Percentiles rank a stretch among this genome's conserved stretches.
Conservation (phyloP, 92 coral and sea anemone species). For the Phenganax stokvisi region DNA sequence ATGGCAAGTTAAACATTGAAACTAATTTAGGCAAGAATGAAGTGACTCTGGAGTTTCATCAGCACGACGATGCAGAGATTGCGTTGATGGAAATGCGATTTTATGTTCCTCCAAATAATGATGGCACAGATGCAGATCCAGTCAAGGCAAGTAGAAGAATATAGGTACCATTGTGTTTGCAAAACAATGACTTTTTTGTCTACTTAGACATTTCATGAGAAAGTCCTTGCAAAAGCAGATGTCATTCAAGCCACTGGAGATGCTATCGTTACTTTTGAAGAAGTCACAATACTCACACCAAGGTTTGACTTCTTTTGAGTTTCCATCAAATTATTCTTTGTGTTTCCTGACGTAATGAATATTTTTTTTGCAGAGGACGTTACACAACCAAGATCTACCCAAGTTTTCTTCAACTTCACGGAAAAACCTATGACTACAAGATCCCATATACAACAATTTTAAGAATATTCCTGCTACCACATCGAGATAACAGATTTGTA, state of each 20-base stretch:
- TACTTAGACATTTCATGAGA: conserved; percentile 78
- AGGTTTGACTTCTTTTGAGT: conserved; percentile 47
- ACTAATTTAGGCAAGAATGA: conserved; percentile 77
- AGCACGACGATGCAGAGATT: conserved; percentile 96
- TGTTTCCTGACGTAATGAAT: neutral
- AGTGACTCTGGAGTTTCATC: conserved; percentile 96
- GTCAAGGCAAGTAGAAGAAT: conserved; percentile 57
- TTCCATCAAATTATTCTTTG: neutral
- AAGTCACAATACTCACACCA: conserved; percentile 92
- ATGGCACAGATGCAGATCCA: conserved; percentile 72
- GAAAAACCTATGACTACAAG: conserved; percentile 99
- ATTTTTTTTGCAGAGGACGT: conserved; percentile 62
- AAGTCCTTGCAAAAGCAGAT: conserved; percentile 90
- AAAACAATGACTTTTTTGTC: neutral
- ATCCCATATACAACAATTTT: conserved; percentile 97
- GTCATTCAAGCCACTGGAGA: conserved; percentile 96
- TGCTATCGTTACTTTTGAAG: conserved; percentile 95
- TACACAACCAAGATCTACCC: conserved; percentile 93
- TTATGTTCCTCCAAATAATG: conserved; percentile 80
- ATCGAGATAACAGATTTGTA: conserved; percentile 92
- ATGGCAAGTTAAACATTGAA: neutral
- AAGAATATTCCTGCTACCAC: conserved; percentile 85
- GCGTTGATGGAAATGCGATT: conserved; percentile 98
- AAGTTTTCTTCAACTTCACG: conserved; percentile 91
- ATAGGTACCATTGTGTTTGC: no score